A percentile compares a stretch with the other conserved stretches of the same genome.
Conservation (phyloP, 2,797 vertebrate genomes). For the Cyclopterus lumpus region DNA sequence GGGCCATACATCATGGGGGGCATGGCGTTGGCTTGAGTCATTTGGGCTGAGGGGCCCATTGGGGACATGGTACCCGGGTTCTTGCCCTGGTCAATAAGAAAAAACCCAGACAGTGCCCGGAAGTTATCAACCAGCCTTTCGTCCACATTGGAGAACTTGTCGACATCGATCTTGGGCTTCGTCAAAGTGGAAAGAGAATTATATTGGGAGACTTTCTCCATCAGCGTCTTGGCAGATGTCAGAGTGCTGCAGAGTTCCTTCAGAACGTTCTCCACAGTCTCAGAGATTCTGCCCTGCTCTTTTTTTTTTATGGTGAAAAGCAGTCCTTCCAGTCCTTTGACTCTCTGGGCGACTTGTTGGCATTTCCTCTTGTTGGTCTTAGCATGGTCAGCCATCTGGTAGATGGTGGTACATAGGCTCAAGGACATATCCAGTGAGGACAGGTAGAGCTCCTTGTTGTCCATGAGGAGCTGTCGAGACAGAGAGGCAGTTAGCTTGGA, state of each 20-base stretch:
- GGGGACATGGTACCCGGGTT: neutral
- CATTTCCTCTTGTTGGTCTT: slow-evolving; percentile 83
- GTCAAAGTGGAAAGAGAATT: neutral
- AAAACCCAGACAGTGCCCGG: neutral
- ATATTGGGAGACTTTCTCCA: neutral
- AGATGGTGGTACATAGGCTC: slow-evolving; percentile 14
- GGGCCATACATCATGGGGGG: no score
- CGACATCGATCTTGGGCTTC: neutral
- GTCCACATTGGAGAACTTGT: neutral
- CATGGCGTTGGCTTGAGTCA: no score
- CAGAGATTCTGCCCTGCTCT: neutral
- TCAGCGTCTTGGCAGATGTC: slow-evolving; percentile 48
- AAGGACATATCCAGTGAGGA: neutral
- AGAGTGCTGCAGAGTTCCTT: slow-evolving; percentile 70
- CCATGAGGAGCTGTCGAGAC: slow-evolving; percentile 28
- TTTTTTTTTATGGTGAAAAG: slow-evolving; percentile 68
- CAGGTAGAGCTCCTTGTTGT: neutral
- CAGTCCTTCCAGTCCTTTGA: slow-evolving; percentile 70
- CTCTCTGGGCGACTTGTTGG: slow-evolving; percentile 67
- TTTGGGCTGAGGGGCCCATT: no score
- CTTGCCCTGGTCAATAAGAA: neutral
- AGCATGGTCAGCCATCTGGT: slow-evolving; percentile 57
- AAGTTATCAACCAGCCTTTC: neutral
- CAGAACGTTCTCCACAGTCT: slow-evolving; percentile 56
- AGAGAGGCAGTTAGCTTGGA: neutral